A percentile compares a stretch with the other conserved stretches of the same genome.
phyloP scores from a whole-genome alignment of 2,888 invertebrate genomes.

The Nineta flava region DNA sequence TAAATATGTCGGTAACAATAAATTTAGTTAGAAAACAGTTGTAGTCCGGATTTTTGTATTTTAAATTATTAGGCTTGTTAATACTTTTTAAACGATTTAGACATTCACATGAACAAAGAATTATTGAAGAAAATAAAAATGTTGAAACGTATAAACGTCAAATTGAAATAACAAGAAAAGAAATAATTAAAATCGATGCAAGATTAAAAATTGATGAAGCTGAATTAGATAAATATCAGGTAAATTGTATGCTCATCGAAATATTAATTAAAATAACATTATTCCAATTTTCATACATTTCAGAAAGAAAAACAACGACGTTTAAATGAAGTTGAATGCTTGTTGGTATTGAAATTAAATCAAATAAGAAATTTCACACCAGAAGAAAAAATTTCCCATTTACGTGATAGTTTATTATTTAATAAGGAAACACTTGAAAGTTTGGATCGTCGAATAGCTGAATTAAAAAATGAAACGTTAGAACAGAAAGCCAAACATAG shows the following conservation, averaged over 20 bases:
- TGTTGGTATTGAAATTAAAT: constrained; percentile 49
- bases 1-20: too few species aligned
- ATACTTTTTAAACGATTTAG: constrained; percentile 18
- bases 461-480: constrained; percentile 46
- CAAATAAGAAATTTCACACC: constrained; percentile 44
- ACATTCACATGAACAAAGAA: constrained; percentile 38
- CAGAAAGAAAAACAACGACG: constrained; percentile 58
- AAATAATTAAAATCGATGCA: constrained; percentile 35
- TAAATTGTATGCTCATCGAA: constrained; percentile 19
- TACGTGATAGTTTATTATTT: constrained; percentile 40
- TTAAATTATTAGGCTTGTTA: too few species aligned
- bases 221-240: constrained; percentile 47
- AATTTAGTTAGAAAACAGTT: too few species aligned
- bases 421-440: constrained; percentile 38
- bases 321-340: constrained; percentile 60
- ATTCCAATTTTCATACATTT: constrained; percentile 2
- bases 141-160: constrained; percentile 42
- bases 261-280: background rate
- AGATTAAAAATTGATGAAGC: constrained; percentile 38
- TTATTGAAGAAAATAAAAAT: constrained; percentile 37
- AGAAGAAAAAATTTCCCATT: constrained; percentile 25
- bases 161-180: constrained; percentile 39
- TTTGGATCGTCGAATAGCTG: constrained; percentile 43
- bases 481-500: constrained; percentile 43
- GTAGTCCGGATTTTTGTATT: too few species aligned